Evolutionary conservation across 2,113 vertebrate species (phyloP).

Genomic region (Pomatorhinus ruficollis): DNA sequence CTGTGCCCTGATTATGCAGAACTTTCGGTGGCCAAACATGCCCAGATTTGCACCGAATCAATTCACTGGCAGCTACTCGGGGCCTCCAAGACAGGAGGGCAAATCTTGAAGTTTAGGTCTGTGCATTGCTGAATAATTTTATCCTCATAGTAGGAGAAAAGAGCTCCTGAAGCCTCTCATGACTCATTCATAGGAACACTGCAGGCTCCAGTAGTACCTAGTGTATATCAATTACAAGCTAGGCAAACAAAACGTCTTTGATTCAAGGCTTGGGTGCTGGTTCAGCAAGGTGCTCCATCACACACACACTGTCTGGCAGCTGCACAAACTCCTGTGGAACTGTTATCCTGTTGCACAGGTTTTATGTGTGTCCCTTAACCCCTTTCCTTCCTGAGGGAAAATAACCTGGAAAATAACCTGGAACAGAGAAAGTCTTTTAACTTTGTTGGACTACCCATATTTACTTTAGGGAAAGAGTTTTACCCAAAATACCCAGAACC

Average conservation of each 20-base stretch:
- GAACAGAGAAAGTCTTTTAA: background rate
- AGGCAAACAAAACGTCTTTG: background rate
- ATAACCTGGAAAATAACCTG: background rate
- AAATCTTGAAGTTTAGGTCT: background rate
- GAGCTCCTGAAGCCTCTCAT: background rate
- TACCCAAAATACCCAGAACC: background rate
- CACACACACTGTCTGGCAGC: background rate
- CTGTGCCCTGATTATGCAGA: background rate
- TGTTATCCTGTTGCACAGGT: background rate
- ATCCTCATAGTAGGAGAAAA: background rate
- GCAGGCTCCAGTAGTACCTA: background rate
- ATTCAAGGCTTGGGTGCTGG: background rate
- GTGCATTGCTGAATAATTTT: constrained; percentile 20
- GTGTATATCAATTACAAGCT: background rate
- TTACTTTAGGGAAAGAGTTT: background rate
- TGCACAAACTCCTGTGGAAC: background rate
- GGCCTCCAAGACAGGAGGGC: constrained; percentile 11
- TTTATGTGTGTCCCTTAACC: background rate
- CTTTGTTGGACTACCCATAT: background rate
- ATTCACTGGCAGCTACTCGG: background rate
- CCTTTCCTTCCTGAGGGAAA: background rate
- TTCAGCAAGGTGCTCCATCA: background rate
- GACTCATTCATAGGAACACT: background rate
- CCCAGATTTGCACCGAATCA: background rate
- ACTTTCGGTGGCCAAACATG: background rate